A percentile compares a stretch with the other conserved stretches of the same genome.
These are phyloP conservation scores for Eupithecia subfuscata DNA, from an alignment of 2,888 invertebrate genomes.

Conservation along the genomic window DNA sequence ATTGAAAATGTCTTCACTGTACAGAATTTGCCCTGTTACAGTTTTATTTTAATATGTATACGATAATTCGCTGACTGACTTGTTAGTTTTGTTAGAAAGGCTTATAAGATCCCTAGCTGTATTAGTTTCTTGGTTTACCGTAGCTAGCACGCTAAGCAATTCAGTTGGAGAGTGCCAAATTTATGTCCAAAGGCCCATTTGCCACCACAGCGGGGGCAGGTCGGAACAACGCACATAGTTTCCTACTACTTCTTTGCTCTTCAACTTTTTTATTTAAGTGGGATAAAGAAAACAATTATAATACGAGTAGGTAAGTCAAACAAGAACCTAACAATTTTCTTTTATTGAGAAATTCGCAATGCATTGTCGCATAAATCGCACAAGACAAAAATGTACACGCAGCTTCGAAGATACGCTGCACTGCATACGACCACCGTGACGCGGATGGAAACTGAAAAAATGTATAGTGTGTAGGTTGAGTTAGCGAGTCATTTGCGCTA, in stretches of 20 bases:
- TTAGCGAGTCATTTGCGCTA: no score
- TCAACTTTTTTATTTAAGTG: not conserved
- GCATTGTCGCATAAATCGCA: not conserved
- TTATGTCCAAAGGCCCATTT: not conserved
- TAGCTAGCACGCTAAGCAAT: slow-evolving; percentile 1
- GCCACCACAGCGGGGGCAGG: not conserved
- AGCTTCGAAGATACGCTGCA: not conserved
- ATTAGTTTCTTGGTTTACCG: not conserved
- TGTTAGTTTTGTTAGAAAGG: not conserved
- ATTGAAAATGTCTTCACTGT: no score
- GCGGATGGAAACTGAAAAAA: slow-evolving; percentile 54
- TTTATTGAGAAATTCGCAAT: not conserved
- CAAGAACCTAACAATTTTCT: not conserved
- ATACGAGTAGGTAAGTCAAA: not conserved
- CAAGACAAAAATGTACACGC: not conserved
- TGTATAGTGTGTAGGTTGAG: slow-evolving; percentile 53
- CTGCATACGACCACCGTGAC: slow-evolving; percentile 24
- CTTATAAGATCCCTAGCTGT: not conserved
- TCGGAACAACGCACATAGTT: not conserved
- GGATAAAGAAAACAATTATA: not conserved
- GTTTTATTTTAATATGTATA: not conserved
- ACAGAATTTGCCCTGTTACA: no score
- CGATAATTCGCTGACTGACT: not conserved
- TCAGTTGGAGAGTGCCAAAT: not conserved
- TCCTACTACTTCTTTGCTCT: not conserved